These are phyloP conservation scores for Andrena trimmerana DNA, from an alignment of 2,888 invertebrate genomes.

Conservation along the genomic window DNA sequence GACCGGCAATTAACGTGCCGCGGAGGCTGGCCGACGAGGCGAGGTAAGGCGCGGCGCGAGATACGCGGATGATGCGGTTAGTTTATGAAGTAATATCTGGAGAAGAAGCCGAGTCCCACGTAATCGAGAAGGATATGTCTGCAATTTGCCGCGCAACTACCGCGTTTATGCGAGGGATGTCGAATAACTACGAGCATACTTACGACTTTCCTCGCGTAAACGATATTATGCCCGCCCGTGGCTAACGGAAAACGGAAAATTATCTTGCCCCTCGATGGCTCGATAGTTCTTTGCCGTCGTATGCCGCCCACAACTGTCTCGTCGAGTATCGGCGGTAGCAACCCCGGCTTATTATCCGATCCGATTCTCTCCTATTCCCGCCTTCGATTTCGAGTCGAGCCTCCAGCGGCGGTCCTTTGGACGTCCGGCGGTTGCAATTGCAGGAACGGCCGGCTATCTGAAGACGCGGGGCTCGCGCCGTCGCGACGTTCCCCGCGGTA, in stretches of 20 bases:
- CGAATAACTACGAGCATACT: conserved; percentile 32
- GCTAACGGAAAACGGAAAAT: conserved; percentile 16
- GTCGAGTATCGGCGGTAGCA: too few species aligned
- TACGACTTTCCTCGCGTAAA: conserved; percentile 15
- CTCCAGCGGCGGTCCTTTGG: neutral
- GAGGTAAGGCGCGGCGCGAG: neutral
- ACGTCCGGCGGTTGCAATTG: neutral
- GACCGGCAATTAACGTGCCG: conserved; percentile 51
- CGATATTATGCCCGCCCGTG: neutral
- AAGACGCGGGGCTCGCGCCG: conserved; percentile 23
- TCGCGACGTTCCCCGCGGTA: conserved; percentile 29
- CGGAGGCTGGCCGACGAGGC: neutral
- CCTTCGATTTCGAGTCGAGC: conserved; percentile 5
- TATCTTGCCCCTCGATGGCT: neutral
- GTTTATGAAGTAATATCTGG: conserved; percentile 20
- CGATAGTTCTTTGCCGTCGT: neutral
- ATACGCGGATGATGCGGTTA: neutral
- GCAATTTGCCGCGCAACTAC: conserved; percentile 31
- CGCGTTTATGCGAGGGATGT: conserved; percentile 1
- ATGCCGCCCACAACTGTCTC: neutral
- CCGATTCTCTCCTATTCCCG: neutral
- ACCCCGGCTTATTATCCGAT: too few species aligned
- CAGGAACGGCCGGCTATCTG: conserved; percentile 49
- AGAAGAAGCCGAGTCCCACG: conserved; percentile 4
- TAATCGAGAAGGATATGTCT: conserved; percentile 21